A percentile compares a stretch with the other conserved stretches of the same genome.
These are phyloP conservation scores for Oscheius onirici DNA, from an alignment of 2,888 invertebrate genomes.

Conservation along the genomic window DNA sequence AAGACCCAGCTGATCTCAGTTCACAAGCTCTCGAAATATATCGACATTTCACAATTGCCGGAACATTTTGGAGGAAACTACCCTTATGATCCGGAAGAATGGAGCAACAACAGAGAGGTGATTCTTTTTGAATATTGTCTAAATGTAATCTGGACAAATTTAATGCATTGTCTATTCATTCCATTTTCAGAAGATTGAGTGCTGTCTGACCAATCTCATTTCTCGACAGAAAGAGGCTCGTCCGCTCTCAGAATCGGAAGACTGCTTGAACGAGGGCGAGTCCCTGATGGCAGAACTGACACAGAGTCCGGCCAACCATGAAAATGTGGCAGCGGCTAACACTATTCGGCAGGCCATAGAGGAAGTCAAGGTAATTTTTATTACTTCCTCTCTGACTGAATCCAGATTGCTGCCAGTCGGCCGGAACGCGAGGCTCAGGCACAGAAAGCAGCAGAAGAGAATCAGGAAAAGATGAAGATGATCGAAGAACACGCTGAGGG, in stretches of 20 bases:
- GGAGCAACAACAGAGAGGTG: conserved; percentile 83
- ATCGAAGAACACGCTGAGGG: conserved; percentile 57
- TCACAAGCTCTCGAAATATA: conserved; percentile 79
- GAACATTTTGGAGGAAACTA: conserved; percentile 81
- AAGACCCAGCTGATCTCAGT: conserved; percentile 80
- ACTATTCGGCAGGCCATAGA: conserved; percentile 36
- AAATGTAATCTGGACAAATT: not conserved
- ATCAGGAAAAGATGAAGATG: conserved; percentile 45
- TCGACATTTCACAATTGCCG: conserved; percentile 81
- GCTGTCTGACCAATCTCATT: not conserved
- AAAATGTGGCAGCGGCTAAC: conserved; percentile 38
- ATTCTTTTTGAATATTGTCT: not conserved
- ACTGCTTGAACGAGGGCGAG: conserved; percentile 26
- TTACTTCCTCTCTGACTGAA: no score
- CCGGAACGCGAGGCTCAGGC: conserved; percentile 33
- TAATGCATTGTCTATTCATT: not conserved
- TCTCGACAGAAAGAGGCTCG: conserved; percentile 14
- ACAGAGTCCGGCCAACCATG: conserved; percentile 23
- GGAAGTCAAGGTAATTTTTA: conserved; percentile 36
- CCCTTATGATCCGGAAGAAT: conserved; percentile 80
- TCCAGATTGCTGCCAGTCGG: conserved; percentile 24
- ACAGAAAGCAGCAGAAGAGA: conserved; percentile 39
- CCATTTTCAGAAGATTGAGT: conserved; percentile 25
- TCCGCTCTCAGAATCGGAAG: conserved; percentile 18
- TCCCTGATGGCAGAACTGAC: conserved; percentile 20